Evolutionary conservation across 2,797 vertebrate species (phyloP).

Genomic region (Siniperca undulata): DNA sequence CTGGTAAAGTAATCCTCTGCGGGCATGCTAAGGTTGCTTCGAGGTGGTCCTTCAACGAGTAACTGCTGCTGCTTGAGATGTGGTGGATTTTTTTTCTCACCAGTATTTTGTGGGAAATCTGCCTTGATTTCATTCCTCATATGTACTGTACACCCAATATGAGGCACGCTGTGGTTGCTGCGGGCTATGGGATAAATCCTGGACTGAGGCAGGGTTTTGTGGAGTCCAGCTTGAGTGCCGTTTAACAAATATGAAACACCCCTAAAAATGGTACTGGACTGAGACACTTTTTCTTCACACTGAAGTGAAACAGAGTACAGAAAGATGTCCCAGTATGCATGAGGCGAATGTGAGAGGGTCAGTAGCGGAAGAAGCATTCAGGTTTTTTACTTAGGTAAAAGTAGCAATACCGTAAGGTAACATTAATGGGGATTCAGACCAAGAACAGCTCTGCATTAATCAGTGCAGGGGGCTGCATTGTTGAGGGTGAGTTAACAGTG

Average conservation of each 20-base stretch:
- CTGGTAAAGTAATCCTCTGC: constrained; percentile 38
- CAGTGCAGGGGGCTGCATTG: background rate
- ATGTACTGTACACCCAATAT: constrained; percentile 13
- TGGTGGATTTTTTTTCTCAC: constrained; percentile 18
- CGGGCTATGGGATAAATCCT: constrained; percentile 31
- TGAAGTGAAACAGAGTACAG: background rate
- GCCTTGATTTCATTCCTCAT: constrained; percentile 24
- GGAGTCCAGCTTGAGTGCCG: constrained; percentile 4
- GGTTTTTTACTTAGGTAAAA: background rate
- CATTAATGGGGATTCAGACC: background rate
- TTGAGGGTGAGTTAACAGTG: background rate
- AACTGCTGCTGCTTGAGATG: constrained; percentile 34
- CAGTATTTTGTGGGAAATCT: constrained; percentile 29
- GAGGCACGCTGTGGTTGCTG: constrained; percentile 32
- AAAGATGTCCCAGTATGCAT: background rate
- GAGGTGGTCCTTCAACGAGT: constrained; percentile 53
- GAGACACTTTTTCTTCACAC: background rate
- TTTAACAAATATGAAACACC: constrained; percentile 15
- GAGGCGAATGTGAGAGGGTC: background rate
- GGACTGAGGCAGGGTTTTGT: constrained; percentile 31
- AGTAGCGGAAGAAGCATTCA: background rate
- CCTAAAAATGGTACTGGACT: background rate
- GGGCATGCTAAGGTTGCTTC: constrained; percentile 46
- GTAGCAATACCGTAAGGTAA: background rate
- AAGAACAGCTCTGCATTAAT: too few species aligned